These are phyloP conservation scores for Diachrysia chrysitis DNA, from an alignment of 2,888 invertebrate genomes.

Conservation along the genomic window DNA sequence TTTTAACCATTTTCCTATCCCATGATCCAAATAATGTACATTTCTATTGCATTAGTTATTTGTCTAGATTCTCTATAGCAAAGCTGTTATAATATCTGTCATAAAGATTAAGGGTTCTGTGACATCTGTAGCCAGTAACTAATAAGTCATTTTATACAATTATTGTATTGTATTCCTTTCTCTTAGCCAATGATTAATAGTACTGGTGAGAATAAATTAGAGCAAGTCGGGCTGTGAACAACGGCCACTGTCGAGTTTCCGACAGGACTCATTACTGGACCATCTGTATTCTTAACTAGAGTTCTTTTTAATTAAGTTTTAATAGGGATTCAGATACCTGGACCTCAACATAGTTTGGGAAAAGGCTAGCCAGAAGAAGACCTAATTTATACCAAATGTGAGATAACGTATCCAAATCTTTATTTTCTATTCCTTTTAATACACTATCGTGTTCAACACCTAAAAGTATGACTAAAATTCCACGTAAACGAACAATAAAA, in stretches of 20 bases:
- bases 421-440: slow-evolving; percentile 16
- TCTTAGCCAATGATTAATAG: slow-evolving; percentile 44
- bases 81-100: slow-evolving; percentile 23
- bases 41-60: not conserved
- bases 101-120: slow-evolving; percentile 41
- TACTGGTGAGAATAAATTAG: slow-evolving; percentile 46
- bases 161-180: slow-evolving; percentile 50
- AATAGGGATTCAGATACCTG: not conserved
- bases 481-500: slow-evolving; percentile 33
- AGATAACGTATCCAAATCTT: not conserved
- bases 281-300: slow-evolving; percentile 40
- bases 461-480: slow-evolving; percentile 31
- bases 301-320: slow-evolving; percentile 21
- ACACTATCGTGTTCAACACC: not conserved
- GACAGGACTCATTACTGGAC: slow-evolving; percentile 47
- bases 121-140: slow-evolving; percentile 28
- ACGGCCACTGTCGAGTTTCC: slow-evolving; percentile 50
- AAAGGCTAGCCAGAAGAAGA: no score
- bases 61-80: not conserved
- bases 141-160: slow-evolving; percentile 50
- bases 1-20: no score
- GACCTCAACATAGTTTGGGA: no score
- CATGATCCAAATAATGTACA: not conserved
- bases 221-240: slow-evolving; percentile 43
- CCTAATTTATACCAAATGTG: no score